phyloP scores from a whole-genome alignment of 2,888 invertebrate genomes.

The Drosophila infuscata region DNA sequence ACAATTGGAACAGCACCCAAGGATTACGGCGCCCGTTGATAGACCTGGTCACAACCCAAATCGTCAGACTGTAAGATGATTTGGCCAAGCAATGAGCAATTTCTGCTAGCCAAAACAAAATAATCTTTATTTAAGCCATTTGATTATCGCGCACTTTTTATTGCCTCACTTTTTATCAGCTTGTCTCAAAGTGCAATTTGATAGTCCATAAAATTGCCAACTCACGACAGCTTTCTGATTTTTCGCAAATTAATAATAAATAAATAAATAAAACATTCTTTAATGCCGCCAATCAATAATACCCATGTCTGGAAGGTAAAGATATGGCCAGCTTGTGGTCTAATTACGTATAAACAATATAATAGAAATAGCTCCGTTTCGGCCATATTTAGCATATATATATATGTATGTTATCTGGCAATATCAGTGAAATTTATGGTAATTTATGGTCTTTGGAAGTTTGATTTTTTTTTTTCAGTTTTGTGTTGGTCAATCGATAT shows the following conservation, averaged over 20 bases:
- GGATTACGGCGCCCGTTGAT: background rate
- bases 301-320: background rate
- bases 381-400: background rate
- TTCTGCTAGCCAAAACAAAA: background rate
- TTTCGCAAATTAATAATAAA: too few relatives aligned
- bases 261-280: too few relatives aligned
- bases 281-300: background rate
- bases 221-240: too few relatives aligned
- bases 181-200: background rate
- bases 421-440: background rate
- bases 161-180: background rate
- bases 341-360: background rate
- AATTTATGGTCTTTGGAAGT: background rate
- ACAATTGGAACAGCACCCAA: background rate
- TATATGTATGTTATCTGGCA: background rate
- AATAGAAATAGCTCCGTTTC: background rate
- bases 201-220: background rate
- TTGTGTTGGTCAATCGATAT: slow-evolving; percentile 36
- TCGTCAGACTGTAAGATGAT: background rate
- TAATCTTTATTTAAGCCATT: background rate
- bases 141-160: too few relatives aligned
- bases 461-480: too few relatives aligned
- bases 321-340: background rate
- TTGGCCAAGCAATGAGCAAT: background rate
- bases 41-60: background rate